Evolutionary conservation across 2,888 invertebrate genomes (phyloP).

Genomic region (Amphipoea lucens): DNA sequence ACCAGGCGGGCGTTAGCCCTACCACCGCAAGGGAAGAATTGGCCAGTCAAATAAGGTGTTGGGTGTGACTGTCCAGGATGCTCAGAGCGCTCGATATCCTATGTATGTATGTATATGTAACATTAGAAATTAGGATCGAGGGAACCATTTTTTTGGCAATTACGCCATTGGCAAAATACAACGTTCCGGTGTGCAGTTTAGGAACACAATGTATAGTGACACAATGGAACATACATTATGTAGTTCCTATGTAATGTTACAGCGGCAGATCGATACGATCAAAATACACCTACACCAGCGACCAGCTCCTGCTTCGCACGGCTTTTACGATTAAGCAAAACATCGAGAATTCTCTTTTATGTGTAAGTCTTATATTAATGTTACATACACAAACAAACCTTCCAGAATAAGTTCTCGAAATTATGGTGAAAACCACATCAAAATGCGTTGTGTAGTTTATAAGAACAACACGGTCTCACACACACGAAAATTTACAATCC

Average conservation of each 20-base stretch:
- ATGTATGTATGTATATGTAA: no score
- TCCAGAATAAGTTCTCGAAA: background rate
- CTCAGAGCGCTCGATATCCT: no score
- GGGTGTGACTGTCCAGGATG: no score
- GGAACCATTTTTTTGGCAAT: background rate
- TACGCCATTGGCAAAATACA: background rate
- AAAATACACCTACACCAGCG: constrained; percentile 11
- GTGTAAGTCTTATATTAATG: background rate
- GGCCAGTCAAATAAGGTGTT: no score
- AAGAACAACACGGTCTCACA: background rate
- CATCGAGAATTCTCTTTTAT: background rate
- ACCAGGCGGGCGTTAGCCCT: no score
- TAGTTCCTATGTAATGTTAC: background rate
- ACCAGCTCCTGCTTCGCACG: background rate
- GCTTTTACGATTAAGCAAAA: background rate
- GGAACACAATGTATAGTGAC: constrained; percentile 21
- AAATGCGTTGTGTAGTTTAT: background rate
- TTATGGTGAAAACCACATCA: background rate
- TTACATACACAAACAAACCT: background rate
- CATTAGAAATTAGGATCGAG: background rate
- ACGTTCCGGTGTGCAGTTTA: constrained; percentile 25
- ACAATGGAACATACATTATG: constrained; percentile 16
- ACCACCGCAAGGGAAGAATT: no score
- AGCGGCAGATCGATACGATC: constrained; percentile 8
- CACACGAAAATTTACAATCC: background rate